Evolutionary conservation across 2,113 vertebrate genomes (phyloP).

Genomic region (Eudorcas thomsonii): DNA sequence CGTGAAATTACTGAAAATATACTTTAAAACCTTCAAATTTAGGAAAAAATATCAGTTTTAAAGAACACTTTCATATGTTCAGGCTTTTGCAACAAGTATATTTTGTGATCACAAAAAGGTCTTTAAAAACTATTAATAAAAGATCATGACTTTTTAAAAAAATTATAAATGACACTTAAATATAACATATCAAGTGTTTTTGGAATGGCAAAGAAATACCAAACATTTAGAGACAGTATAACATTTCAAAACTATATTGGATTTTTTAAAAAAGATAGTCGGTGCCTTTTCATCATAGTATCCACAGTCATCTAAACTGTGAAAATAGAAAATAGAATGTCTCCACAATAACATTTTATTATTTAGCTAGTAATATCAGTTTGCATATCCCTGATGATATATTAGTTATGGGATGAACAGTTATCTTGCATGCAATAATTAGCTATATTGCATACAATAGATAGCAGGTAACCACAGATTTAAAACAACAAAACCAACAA

Average conservation of each 20-base stretch:
- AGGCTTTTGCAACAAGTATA: background rate
- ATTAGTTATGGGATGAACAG: background rate
- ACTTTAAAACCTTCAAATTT: background rate
- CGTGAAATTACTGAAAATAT: background rate
- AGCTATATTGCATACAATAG: background rate
- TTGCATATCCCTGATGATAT: background rate
- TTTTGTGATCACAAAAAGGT: background rate
- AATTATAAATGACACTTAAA: background rate
- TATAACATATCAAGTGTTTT: background rate
- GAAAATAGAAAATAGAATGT: background rate
- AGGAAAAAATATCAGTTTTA: slow-evolving; percentile 1
- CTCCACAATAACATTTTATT: background rate
- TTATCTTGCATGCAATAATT: background rate
- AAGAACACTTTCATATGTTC: background rate
- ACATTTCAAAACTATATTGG: background rate
- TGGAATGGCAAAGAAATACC: background rate
- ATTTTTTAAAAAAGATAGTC: background rate
- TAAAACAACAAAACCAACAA: background rate
- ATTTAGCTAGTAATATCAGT: background rate
- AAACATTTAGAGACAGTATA: background rate
- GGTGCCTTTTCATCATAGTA: background rate
- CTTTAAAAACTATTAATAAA: background rate
- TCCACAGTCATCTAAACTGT: background rate
- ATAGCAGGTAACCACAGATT: background rate
- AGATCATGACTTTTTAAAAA: background rate